Base-by-base conservation (phyloP, 2,113 vertebrate species). In the Suricata suricatta region DNA sequence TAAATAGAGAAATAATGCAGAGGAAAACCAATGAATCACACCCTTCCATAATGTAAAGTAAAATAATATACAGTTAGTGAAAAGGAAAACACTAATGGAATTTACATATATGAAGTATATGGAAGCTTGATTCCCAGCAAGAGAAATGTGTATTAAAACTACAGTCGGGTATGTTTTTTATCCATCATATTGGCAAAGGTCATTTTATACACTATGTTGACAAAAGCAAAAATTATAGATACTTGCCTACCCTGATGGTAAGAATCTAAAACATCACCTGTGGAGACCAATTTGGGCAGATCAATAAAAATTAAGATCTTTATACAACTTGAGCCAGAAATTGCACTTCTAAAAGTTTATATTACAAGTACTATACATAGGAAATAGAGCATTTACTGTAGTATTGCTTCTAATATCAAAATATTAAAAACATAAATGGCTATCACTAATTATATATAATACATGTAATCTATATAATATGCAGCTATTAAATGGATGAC, bases 231-330 rank as follows among this genome's bases (percentile, higher is more conserved):
- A 87, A 74, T 41, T 47, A 76, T 74, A 68, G 17, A 21, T 16
- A 31, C 4, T 90, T 31, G 60, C 19, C 41, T 90, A n/a, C 12
- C 54, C 29, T 64, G 19, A 77, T 17, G 0, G 35, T 38, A 85
- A 60, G 29, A 80, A 50, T 69, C 57, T 33, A 71, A 68, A 66
- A 52, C 10, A 41, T 72, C 83, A 88, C 44, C 25, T n/a, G 0
- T 72, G 19, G 50, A 94, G 29, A 95, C 33, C 27, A 50, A 60
- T 44, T 76, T 31, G 29, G 21, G 33, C 38, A 69, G 52, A 50
- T 25, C 31, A 69, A 23, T 90, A 79, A 90, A 87, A 94, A 50
- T 31, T 57, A 72, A 94, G 79, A 84, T 91, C 63, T 80, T 84
- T 54, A 80, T 66, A 69, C 7, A 33, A 29, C 90, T 93, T 54